Evolutionary conservation across 2,797 vertebrate genomes (phyloP).

Genomic region (Uromys caudimaculatus): DNA sequence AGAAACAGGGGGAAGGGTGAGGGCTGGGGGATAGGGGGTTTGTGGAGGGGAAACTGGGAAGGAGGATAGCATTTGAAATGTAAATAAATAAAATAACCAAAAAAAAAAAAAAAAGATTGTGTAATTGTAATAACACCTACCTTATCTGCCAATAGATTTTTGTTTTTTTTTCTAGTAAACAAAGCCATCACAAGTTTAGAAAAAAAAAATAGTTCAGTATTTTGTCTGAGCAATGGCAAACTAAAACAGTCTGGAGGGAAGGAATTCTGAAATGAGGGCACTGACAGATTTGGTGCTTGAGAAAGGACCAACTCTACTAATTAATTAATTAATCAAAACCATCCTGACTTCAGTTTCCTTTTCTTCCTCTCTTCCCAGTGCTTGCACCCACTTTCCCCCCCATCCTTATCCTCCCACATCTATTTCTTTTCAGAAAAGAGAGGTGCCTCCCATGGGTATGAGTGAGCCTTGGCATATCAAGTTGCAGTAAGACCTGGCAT

Average conservation of each 20-base stretch:
- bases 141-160: no score
- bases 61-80: no score
- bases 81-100: no score
- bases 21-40: no score
- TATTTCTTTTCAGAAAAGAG: not conserved
- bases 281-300: not conserved
- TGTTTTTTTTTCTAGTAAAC: no score
- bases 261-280: not conserved
- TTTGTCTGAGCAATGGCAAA: not conserved
- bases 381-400: not conserved
- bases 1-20: no score
- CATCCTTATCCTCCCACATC: not conserved
- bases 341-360: not conserved
- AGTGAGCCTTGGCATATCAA: not conserved
- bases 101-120: not conserved
- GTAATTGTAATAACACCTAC: no score
- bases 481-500: not conserved
- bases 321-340: not conserved
- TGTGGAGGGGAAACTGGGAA: no score
- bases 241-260: not conserved
- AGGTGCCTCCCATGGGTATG: not conserved
- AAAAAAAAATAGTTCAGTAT: not conserved
- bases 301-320: not conserved
- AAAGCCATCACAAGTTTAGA: no score
- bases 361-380: not conserved